phyloP scores from a whole-genome alignment of 1,140 invertebrate species.

The Oncopeltus fasciatus region DNA sequence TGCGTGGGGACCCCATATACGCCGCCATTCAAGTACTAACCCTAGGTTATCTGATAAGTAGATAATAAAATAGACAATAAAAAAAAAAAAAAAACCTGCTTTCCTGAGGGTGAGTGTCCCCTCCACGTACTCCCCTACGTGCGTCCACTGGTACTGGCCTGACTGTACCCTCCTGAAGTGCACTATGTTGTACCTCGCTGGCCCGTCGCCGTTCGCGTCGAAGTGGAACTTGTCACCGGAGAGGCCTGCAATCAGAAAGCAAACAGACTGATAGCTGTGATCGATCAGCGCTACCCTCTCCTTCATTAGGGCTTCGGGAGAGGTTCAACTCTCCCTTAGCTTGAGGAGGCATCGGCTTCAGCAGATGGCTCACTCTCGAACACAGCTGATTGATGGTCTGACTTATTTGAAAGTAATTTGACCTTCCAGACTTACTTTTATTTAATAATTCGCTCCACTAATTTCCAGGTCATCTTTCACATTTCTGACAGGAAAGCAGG shows the following conservation, averaged over 20 bases:
- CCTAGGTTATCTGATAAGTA: no score
- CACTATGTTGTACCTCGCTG: conserved; percentile 85
- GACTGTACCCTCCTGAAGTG: conserved; percentile 80
- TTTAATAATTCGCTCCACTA: neutral
- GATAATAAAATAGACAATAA: no score
- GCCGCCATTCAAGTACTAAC: no score
- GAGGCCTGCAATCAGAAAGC: conserved; percentile 49
- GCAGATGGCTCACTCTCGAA: neutral
- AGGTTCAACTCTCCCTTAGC: neutral
- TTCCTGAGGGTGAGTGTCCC: conserved; percentile 60
- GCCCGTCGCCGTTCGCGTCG: conserved; percentile 76
- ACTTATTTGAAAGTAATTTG: neutral
- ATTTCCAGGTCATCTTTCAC: no score
- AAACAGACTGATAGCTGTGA: no score
- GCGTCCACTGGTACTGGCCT: conserved; percentile 45
- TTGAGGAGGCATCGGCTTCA: neutral
- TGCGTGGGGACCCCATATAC: no score
- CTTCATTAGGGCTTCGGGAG: neutral
- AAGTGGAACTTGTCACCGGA: conserved; percentile 82
- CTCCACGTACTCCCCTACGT: conserved; percentile 61
- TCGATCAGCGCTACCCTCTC: no score
- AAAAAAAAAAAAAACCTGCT: no score
- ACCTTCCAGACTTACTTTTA: neutral
- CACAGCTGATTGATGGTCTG: neutral
- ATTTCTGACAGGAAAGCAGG: no score